Conservation (phyloP, 2,797 vertebrate species). For the Tangara arthus region DNA sequence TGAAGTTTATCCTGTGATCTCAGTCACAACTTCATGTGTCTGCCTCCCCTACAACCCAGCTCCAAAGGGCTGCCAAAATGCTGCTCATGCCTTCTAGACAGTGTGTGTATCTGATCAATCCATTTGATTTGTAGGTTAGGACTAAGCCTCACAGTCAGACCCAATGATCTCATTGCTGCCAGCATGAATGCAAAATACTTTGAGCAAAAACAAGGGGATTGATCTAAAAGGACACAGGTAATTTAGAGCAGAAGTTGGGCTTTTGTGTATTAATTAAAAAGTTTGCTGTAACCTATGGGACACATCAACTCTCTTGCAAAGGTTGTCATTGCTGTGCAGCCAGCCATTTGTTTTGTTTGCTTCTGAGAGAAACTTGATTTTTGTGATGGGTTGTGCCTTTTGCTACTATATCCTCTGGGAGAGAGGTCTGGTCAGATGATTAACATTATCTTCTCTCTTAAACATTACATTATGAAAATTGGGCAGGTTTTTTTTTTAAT, state of each 20-base stretch:
- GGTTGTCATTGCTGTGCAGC: slow-evolving; percentile 27
- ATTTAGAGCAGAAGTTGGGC: slow-evolving; percentile 32
- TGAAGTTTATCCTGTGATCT: slow-evolving; percentile 13
- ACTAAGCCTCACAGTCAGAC: slow-evolving; percentile 21
- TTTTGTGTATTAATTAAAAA: slow-evolving; percentile 60
- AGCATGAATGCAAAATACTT: slow-evolving; percentile 36
- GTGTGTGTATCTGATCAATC: background rate
- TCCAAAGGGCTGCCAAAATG: slow-evolving; percentile 31
- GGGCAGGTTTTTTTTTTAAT: slow-evolving; percentile 35
- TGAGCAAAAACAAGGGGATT: slow-evolving; percentile 17
- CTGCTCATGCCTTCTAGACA: slow-evolving; percentile 10
- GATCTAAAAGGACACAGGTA: slow-evolving; percentile 57
- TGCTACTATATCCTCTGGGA: slow-evolving; percentile 7
- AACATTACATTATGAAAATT: slow-evolving; percentile 72
- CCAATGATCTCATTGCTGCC: slow-evolving; percentile 55
- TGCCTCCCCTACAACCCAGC: background rate
- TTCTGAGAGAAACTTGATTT: slow-evolving; percentile 2
- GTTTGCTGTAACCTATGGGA: slow-evolving; percentile 14
- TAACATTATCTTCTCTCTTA: slow-evolving; percentile 71
- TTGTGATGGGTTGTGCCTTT: background rate
- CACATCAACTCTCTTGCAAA: slow-evolving; percentile 22
- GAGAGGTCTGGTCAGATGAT: slow-evolving; percentile 68
- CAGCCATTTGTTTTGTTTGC: slow-evolving; percentile 36
- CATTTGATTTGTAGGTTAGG: slow-evolving; percentile 46
- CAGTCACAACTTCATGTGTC: background rate